Conservation (phyloP, 1,140 invertebrate species). For the Maniola jurtina region DNA sequence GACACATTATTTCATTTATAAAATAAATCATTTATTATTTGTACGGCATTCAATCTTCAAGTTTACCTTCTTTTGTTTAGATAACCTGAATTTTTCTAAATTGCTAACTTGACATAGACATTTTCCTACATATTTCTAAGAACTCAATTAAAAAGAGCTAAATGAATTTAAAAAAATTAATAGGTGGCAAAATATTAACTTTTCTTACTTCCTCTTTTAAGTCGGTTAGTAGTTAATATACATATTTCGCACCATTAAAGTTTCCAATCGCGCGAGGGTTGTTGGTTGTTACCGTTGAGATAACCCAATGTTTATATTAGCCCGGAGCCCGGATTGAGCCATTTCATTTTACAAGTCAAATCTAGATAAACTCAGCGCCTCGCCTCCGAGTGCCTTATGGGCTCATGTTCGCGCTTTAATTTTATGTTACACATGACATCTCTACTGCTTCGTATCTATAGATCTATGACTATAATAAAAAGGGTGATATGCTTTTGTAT, state of each 20-base stretch:
- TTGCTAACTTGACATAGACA: no score
- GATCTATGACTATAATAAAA: neutral
- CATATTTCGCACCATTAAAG: neutral
- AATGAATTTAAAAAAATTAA: no score
- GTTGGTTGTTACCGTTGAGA: conserved; percentile 27
- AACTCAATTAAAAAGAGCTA: no score
- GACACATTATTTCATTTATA: no score
- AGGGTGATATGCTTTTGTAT: neutral
- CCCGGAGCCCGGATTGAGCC: conserved; percentile 55
- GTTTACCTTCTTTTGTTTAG: no score
- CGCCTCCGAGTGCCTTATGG: conserved; percentile 51
- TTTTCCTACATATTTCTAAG: no score
- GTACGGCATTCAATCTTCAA: no score
- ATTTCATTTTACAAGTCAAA: conserved; percentile 60
- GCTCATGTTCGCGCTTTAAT: conserved; percentile 27
- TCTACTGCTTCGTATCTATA: conserved; percentile 15
- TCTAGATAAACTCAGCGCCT: conserved; percentile 57
- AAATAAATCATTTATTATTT: no score
- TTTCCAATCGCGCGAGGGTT: conserved; percentile 24
- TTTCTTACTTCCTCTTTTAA: no score
- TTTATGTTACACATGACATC: conserved; percentile 26
- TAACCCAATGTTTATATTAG: conserved; percentile 53
- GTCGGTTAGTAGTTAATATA: neutral
- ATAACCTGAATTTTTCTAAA: no score
- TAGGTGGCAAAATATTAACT: no score